Base-by-base conservation (phyloP, 1,140 invertebrate genomes). In the Caerostris extrusa region DNA sequence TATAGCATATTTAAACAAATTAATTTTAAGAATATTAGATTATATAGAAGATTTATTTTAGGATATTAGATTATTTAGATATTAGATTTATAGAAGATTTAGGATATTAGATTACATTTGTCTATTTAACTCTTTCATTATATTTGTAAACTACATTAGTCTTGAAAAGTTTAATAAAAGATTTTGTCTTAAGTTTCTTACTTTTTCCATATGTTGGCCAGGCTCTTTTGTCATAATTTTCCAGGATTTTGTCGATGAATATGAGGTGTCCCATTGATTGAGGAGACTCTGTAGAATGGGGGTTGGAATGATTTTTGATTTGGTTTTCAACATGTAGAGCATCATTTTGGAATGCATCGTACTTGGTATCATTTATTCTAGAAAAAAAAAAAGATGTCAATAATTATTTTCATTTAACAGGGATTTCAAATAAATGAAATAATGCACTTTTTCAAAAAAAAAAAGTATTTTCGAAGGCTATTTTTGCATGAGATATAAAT, bases 131-230 rank as follows among this genome's bases (percentile, higher is more conserved):
- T 1, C 34, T 34, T 34, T 34, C 34, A 34, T 34, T 34, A 34
- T 34, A 34, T 34, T 34, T 34, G 34, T 34, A 34, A 34, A 34
- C 34, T 34, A 34, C 34, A 34, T 34, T 34, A 34, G 34, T 34
- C 34, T 34, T 34, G 34, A 34, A 34, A 34, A 34, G 34, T 34
- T 34, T 34, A 34, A 34, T 34, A 34, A 34, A 34, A 34, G 0
- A 34, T 82, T 53, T 10, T 3, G 8, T 53, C 8, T 50, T 55
- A 55, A 7, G 3, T 17, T 17, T 64, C 94, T 95, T 94, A 95
- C 94, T 87, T 77, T 53, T 93, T 17, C 94, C 94, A 94, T 94
- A 95, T 14, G 94, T 94, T 19, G 94, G 94, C 94, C 94, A 95
- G 10, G 91, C 94, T 86, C 94, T 90, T 88, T 95, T 95, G 57